Percentiles rank a stretch among this genome's conserved stretches.
Evolutionary conservation across 2,797 vertebrate species (phyloP).

Genomic region (Spinus pinus): DNA sequence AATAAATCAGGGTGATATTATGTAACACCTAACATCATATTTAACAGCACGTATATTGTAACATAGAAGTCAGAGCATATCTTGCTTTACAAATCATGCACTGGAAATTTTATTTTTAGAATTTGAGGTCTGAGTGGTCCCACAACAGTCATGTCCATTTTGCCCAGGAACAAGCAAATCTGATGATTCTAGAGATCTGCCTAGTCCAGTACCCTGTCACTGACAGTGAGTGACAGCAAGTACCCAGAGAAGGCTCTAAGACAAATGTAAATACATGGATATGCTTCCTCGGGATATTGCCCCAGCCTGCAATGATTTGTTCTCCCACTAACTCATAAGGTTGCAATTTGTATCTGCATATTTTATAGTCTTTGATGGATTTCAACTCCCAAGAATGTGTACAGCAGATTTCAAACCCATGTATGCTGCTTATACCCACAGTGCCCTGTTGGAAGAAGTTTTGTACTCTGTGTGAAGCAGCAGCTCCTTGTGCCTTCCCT

Average conservation of each 20-base stretch:
- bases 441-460: neutral
- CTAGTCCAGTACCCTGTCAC: neutral
- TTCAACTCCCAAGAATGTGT: neutral
- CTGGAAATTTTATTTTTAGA: neutral
- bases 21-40: neutral
- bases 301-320: neutral
- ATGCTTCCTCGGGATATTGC: neutral
- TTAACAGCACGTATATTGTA: neutral
- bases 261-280: neutral
- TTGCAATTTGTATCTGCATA: neutral
- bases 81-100: neutral
- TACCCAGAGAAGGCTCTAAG: neutral
- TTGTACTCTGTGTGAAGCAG: neutral
- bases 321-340: neutral
- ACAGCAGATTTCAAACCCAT: neutral
- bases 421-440: neutral
- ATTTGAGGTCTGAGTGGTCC: neutral
- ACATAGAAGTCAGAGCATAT: neutral
- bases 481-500: neutral
- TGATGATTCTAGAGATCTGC: neutral
- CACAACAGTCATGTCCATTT: neutral
- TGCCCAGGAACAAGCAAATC: neutral
- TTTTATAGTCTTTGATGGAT: neutral
- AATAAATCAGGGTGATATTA: neutral
- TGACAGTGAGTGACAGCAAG: neutral